phyloP scores from a whole-genome alignment of 2,888 invertebrate species.

The Camptogramma bilineatum region DNA sequence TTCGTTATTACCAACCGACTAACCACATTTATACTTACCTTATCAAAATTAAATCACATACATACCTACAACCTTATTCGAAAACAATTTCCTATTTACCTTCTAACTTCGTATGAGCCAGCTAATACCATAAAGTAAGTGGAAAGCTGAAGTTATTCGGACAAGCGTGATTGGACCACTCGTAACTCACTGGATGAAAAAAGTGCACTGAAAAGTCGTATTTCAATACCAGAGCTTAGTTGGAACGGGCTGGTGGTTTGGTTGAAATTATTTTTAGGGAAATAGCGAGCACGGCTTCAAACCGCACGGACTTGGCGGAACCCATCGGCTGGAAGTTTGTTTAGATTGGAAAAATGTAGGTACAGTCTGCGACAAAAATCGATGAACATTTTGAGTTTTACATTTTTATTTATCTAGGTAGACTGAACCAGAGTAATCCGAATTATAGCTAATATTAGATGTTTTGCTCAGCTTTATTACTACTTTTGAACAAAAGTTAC shows the following conservation, averaged over 20 bases:
- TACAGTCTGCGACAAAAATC: too few species aligned
- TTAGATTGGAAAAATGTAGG: conserved; percentile 21
- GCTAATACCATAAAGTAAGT: neutral
- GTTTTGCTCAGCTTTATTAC: too few species aligned
- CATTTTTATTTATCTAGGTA: too few species aligned
- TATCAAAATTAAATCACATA: too few species aligned
- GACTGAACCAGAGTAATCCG: too few species aligned
- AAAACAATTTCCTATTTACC: neutral
- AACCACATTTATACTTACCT: too few species aligned
- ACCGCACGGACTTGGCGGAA: conserved; percentile 22
- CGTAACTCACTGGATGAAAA: conserved; percentile 14
- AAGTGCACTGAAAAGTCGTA: conserved; percentile 18
- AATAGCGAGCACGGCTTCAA: conserved; percentile 11
- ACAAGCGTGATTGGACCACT: conserved; percentile 5
- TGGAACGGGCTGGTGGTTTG: conserved; percentile 22
- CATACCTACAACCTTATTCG: too few species aligned
- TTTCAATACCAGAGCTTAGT: conserved; percentile 32
- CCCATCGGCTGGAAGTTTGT: conserved; percentile 21
- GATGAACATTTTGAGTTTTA: too few species aligned
- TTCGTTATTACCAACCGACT: too few species aligned
- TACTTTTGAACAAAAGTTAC: too few species aligned
- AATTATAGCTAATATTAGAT: too few species aligned
- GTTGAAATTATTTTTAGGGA: conserved; percentile 31
- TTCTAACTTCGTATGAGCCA: neutral
- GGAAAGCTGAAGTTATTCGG: conserved; percentile 1